Percentiles rank a stretch among this genome's conserved stretches.
These are phyloP conservation scores for Acleris emargana DNA, from an alignment of 2,888 invertebrate genomes.

Conservation along the genomic window DNA sequence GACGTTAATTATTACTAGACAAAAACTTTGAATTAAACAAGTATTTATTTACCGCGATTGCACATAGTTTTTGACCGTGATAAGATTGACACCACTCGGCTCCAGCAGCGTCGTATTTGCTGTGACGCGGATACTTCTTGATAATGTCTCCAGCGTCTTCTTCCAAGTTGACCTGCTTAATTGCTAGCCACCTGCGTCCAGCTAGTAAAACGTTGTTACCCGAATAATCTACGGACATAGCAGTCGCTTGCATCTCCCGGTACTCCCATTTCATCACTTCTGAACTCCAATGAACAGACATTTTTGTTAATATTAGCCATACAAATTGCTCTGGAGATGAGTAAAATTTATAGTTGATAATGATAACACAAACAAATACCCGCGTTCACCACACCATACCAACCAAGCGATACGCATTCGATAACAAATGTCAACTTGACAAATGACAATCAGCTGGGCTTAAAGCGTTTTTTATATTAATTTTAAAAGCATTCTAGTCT, in stretches of 20 bases:
- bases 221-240: conserved; percentile 95
- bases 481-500: no score
- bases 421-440: conserved; percentile 24
- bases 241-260: conserved; percentile 94
- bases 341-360: not conserved
- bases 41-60: conserved; percentile 88
- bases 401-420: not conserved
- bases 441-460: conserved; percentile 23
- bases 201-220: conserved; percentile 94
- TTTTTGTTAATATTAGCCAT: conserved; percentile 37
- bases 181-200: conserved; percentile 91
- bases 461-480: no score
- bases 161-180: conserved; percentile 88
- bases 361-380: conserved; percentile 28
- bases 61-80: conserved; percentile 91
- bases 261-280: conserved; percentile 87
- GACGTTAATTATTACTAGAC: not conserved
- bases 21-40: not conserved
- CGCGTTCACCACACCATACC: not conserved
- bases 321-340: not conserved
- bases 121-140: conserved; percentile 92
- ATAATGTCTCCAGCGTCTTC: conserved; percentile 87
- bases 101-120: conserved; percentile 96
- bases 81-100: conserved; percentile 96
- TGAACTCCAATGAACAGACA: conserved; percentile 81